Percentiles rank a stretch among this genome's conserved stretches.
These are phyloP conservation scores for Seriola dumerili DNA, from an alignment of 2,113 vertebrate genomes.

Conservation along the genomic window DNA sequence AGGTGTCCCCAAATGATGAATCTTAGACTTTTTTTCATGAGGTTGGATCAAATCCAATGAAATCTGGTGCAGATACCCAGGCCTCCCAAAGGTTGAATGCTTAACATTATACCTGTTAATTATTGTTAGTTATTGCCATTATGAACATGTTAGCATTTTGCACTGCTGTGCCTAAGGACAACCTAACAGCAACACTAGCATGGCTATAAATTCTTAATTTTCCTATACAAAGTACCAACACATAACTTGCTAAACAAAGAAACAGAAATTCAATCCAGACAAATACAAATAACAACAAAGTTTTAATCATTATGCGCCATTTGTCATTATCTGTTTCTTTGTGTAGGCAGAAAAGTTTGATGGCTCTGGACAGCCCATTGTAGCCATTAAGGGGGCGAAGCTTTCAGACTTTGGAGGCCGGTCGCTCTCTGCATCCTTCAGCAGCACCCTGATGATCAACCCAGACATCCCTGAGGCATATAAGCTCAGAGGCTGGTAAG, in stretches of 20 bases:
- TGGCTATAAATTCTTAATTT: background rate
- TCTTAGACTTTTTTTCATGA: too few relatives aligned
- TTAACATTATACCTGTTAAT: background rate
- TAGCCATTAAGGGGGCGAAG: conserved; percentile 95
- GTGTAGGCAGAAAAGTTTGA: conserved; percentile 95
- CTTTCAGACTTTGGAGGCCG: conserved; percentile 97
- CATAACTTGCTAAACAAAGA: background rate
- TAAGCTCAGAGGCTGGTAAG: conserved; percentile 96
- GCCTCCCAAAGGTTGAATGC: too few relatives aligned
- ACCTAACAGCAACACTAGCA: background rate
- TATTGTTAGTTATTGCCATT: background rate
- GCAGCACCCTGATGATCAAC: conserved; percentile 94
- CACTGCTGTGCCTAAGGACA: background rate
- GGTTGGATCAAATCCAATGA: too few relatives aligned
- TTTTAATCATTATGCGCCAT: conserved; percentile 2
- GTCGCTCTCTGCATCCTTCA: conserved; percentile 92
- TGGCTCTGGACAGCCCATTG: conserved; percentile 91
- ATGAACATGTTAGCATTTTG: background rate
- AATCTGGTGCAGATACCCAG: too few relatives aligned
- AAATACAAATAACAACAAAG: background rate
- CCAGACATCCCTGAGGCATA: conserved; percentile 96
- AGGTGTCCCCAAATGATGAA: too few relatives aligned
- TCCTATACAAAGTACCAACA: background rate
- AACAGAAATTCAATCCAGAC: background rate
- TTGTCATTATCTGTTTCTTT: conserved; percentile 7